Base-by-base conservation (phyloP, 2,113 vertebrate species). In the Falco punctatus region DNA sequence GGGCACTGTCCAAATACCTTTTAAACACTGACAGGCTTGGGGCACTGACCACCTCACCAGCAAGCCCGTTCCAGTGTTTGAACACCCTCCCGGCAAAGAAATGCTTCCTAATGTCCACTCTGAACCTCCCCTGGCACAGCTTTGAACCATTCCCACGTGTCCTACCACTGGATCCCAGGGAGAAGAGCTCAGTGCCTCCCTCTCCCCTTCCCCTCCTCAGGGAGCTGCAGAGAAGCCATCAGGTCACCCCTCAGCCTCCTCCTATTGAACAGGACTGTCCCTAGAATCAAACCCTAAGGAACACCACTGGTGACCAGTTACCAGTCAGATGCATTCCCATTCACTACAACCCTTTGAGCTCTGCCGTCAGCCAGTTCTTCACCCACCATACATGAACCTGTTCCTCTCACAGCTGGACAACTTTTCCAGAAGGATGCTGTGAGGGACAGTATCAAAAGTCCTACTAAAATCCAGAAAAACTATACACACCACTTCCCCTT, bases 371-470 rank as follows among this genome's bases (percentile, higher is more conserved):
- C 10, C n/a, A 44, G 40, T 21, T 83, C 32, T 46, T 83, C 35
- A 35, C 18, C 28, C 54, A 21, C 6, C 0, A 3, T 8, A 33
- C 11, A 2, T 42, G 30, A 70, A 42, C 26, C 26, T 0, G 0
- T 23, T 70, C 57, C 32, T 55, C 17, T 23, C 35, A 55, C 17
- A 49, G 38, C 0, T n/a, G 30, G 30, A 48, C 9, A 51, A 10
- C 62, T 54, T 67, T 22, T 35, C 40, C 21, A 51, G 35, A 62
- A 62, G 13, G 52, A 72, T 67, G 13, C 5, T 54, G 3, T 57
- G 21, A 62, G 6, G 59, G 26, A 30, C 30, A 42, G 21, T 22
- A 35, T 22, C 26, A 69, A 78, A 81, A 65, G 10, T 23, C 44
- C 26, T 46, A 46, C 5, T 57, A 35, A 75, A 88, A 64, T 55